Evolutionary conservation across 2,888 invertebrate species (phyloP), one percentile per base, ranked within the genome.

Genomic region (Diaphora mendica): DNA sequence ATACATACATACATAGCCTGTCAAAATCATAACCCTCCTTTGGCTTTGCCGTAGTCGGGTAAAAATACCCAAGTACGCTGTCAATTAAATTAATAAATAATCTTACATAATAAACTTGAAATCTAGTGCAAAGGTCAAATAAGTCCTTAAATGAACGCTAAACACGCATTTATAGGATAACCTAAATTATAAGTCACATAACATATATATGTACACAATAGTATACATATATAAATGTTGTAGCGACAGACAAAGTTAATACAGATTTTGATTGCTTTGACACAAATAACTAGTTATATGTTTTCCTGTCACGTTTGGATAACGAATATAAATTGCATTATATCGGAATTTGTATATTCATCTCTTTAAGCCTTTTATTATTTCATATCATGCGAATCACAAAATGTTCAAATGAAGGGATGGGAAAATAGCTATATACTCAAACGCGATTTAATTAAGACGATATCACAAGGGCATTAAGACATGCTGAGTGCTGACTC

Each of bases 271-370:
- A 55, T n/a, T 26, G 42, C n/a, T 42, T 39, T 65, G n/a, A n/a
- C 4, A 42, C 65, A 26, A 65, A 42, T 65, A n/a, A 42, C 39
- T 42, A 42, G 9, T 39, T 42, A 39, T n/a, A 17, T 55, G 55
- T 59, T 59, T 66, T 66, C 33, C 42, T n/a, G 65, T 66, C 35
- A 66, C 39, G 39, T 66, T 66, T 66, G 65, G 8, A 23, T n/a
- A 42, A 35, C 42, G 39, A 66, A 66, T 66, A 39, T 35, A 66
- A 66, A 59, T 59, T 59, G 11, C 55, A 55, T n/a, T 55, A 59
- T 26, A 59, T 26, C n/a, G 3, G n/a, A n/a, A 59, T 26, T 26
- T 26, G 55, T 59, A 26, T 59, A 11, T n/a, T 13, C 55, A 59
- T 23, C 55, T 13, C 55, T 26, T 26, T 26, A 55, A n/a, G n/a